Evolutionary conservation across 2,797 vertebrate species (phyloP), one percentile per base, ranked within the genome.

Genomic region (Chaetophractus vellerosus): DNA sequence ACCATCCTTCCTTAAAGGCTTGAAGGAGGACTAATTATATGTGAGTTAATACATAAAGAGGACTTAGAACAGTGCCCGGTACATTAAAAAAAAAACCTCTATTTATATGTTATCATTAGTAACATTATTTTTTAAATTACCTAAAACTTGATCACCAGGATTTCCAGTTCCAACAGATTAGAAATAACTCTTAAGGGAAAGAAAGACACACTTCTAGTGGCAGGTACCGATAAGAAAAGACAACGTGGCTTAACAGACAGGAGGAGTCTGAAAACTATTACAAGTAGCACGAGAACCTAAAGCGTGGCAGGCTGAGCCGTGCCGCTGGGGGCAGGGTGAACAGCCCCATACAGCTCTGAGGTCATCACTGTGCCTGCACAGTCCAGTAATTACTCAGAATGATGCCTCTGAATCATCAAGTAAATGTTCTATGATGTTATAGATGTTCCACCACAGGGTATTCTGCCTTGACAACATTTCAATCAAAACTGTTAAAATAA

Each of bases 381-480:
- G 71, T 75, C 36, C 52, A 24, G 4, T 79, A 61, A 55, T 87
- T 74, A n/a, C 89, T 93, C 83, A 15, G 21, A 66, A 92, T 1
- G 74, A 50, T 75, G n/a, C 69, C 59, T 90, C 68, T 93, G 90
- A 81, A 45, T 85, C 82, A 55, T 50, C 41, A 50, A 48, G 80
- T 48, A 78, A 92, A 92, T 33, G n/a, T 52, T 24, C 7, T 23
- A 4, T 24, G 52, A 79, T 59, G 19, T 57, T 52, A 26, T 0
- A 18, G 33, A 31, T 57, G 28, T 57, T 57, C n/a, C 2, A 1
- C 81, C 64, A 81, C 24, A 68, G 66, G 36, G 26, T n/a, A 52
- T 41, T 90, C 50, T 91, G 33, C 92, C 72, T 76, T 66, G 23
- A 79, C 90, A 95, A 33, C 41, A 24, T 81, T 74, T 90, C 33